Base-by-base conservation (phyloP, 2,888 invertebrate species). In the Rapana venosa region DNA sequence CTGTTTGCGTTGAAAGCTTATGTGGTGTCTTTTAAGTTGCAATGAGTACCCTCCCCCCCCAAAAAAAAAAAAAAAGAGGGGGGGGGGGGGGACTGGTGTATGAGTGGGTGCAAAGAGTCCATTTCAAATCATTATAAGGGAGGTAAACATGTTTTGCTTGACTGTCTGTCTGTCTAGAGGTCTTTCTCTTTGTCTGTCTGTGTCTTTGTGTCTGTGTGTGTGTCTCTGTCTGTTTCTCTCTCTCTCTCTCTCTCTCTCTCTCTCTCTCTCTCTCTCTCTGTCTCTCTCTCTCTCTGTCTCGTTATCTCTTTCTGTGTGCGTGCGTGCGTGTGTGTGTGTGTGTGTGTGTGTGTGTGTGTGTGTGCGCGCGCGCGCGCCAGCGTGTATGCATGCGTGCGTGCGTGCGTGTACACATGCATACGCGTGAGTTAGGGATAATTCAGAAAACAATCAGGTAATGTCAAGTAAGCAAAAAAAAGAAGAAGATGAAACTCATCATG, bases 261-360 rank as follows among this genome's bases (percentile, higher is more conserved):
- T 32, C 15, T 32, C 30, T 77, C 30, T 77, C 30, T 77, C 15
- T 77, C 30, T 77, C 30, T 77, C 30, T 77, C 15, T 77, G 77
- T 77, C 30, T 77, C 30, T 77, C 30, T 77, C 30, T 77, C 30
- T 89, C 30, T 56, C 35, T 86, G 61, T n/a, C 61, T 87, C 32
- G n/a, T 61, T 87, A 30, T 61, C 61, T 83, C 47, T 47, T 36
- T 83, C 47, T 47, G 83, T 83, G 83, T 22, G 83, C 30, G 83
- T 22, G 83, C 30, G 83, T 22, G 83, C 30, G 47, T 22, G 47
- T 32, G 83, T 5, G 83, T 56, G 83, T 22, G 83, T 56, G 83
- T 47, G 83, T 56, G 83, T 11, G 36, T 56, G 83, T 47, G 36
- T 56, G 83, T 83, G 83, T 83, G 36, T 47, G 83, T 83, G 83